Base-by-base conservation (phyloP, 2,888 invertebrate species). In the Branchipolynoe longqiensis region DNA sequence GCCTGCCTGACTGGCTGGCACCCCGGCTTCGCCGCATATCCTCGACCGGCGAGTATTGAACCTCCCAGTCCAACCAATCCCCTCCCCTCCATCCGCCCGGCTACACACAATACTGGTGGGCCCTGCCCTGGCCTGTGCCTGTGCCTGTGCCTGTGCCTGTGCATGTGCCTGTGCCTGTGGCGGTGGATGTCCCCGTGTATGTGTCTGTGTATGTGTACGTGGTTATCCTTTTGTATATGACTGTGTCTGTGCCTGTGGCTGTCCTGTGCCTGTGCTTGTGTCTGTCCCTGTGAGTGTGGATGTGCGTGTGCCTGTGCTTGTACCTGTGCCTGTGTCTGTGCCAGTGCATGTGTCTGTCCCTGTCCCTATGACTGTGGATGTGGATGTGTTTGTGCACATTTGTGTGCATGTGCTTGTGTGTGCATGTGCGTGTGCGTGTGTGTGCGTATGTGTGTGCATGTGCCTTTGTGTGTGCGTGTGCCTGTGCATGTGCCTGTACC, bases 191-290 rank as follows among this genome's bases (percentile, higher is more conserved):
- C 25, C n/a, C 14, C 31, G 6, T 6, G 62, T 22, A n/a, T 62
- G 62, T 62, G 62, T 62, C 14, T 62, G 62, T 62, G 62, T 62
- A n/a, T 62, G 62, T 62, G 62, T 62, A n/a, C n/a, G 62, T 28
- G 62, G n/a, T n/a, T n/a, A n/a, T n/a, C n/a, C n/a, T n/a, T n/a
- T n/a, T n/a, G n/a, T n/a, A n/a, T n/a, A n/a, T n/a, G n/a, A n/a
- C n/a, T 62, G 62, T 62, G 31, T 62, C 8, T 25, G n/a, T 62
- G 31, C n/a, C 6, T 62, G 62, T n/a, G 31, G n/a, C n/a, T 62
- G 31, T 62, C n/a, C 8, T 62, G n/a, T 62, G n/a, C n/a, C 6
- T 28, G n/a, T 48, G 48, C 18, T 8, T 48, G 48, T 62, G 62
- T 62, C 6, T 62, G 6, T 14, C 31, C 6, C 8, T 28, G n/a